A percentile compares a stretch with the other conserved stretches of the same genome.
Evolutionary conservation across 2,113 vertebrate species (phyloP).

Genomic region (Perca schrenkii): DNA sequence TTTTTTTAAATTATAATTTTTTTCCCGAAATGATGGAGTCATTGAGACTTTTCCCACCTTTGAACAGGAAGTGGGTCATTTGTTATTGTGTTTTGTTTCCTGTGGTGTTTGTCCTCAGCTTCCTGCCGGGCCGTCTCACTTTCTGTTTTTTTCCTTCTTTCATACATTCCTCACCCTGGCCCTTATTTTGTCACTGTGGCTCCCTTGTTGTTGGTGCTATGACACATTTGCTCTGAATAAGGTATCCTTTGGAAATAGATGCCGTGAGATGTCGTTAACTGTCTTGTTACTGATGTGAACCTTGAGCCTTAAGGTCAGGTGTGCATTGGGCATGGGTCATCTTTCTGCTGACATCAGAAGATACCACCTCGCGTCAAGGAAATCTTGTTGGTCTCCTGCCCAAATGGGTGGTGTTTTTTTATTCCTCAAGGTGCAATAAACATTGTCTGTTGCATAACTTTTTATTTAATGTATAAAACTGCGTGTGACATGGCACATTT

Average conservation of each 20-base stretch:
- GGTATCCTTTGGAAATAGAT: slow-evolving; percentile 10
- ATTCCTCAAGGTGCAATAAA: not conserved
- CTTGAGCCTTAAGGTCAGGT: not conserved
- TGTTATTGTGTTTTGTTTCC: slow-evolving; percentile 40
- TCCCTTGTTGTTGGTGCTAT: slow-evolving; percentile 21
- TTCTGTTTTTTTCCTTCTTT: slow-evolving; percentile 35
- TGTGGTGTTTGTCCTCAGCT: slow-evolving; percentile 55
- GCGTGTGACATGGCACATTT: not conserved
- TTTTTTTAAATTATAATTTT: slow-evolving; percentile 17
- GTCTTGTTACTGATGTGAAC: not conserved
- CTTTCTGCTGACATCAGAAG: not conserved
- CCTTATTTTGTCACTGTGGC: slow-evolving; percentile 41
- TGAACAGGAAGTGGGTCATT: slow-evolving; percentile 69
- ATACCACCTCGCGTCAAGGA: not conserved
- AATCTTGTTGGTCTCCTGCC: not conserved
- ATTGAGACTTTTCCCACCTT: slow-evolving; percentile 59
- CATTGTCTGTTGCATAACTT: slow-evolving; percentile 1
- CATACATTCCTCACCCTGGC: slow-evolving; percentile 34
- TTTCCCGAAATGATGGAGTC: slow-evolving; percentile 44
- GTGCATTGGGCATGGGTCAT: not conserved
- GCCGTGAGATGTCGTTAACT: not conserved
- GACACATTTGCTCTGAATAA: slow-evolving; percentile 19
- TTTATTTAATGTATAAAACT: slow-evolving; percentile 12
- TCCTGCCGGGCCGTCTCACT: slow-evolving; percentile 52
- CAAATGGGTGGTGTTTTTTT: not conserved